Evolutionary conservation across 2,797 vertebrate genomes (phyloP), one percentile per base, ranked within the genome.

Genomic region (Rhinella marina): DNA sequence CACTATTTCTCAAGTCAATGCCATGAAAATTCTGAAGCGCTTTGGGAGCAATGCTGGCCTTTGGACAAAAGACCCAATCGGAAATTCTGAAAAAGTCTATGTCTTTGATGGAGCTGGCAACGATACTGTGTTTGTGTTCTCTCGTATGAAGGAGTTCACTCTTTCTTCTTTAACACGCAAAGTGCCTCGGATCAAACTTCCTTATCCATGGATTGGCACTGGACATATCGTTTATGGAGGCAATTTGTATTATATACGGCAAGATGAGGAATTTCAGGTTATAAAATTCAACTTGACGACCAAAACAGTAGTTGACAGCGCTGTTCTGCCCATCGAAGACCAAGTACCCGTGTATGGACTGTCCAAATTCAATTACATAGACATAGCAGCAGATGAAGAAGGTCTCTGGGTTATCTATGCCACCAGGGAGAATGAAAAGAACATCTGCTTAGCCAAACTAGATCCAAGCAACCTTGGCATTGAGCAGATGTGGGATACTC

Each of bases 401-500:
- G 98, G 97, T 21, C 96, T 99, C 14, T 99, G 98, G 98, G 96
- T 97, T 0, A 92, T 99, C 87, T 99, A 97, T 0, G 95, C 97
- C 90, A 92, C 95, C 52, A 94, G 88, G 23, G 97, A 98, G 83
- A 97, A 96, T 0, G 97, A 97, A 88, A 95, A 93, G 62, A 97
- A 96, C 93, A 96, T 99, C 90, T 96, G 96, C 92, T 93, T 99
- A 21, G 98, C 98, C 82, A 98, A 98, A 93, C 94, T 99, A 95
- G 98, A 99, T 91, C 94, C 96, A 0, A 91, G 91, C 90, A 96
- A 96, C 0, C 95, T 99, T 50, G 97, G 98, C 91, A 98, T 97
- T 1, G 98, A 99, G 90, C 95, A 98, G 91, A 98, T 97, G 95
- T 99, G 98, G 98, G 98, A 99, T 92, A 99, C 98, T 0, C 94